Evolutionary conservation across 2,888 invertebrate species (phyloP), one percentile per base, ranked within the genome.

Genomic region (Biston stratarius): DNA sequence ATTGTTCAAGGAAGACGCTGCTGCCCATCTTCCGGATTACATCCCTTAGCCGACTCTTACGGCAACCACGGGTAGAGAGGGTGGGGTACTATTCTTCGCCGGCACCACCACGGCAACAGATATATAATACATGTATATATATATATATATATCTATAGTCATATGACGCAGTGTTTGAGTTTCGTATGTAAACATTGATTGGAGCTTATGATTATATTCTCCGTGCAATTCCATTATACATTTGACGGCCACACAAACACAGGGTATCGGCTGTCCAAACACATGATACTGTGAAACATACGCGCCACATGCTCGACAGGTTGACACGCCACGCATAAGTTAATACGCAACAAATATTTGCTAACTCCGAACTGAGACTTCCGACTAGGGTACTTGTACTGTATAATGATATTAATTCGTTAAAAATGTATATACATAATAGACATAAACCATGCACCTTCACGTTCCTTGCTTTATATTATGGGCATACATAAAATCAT

Each of bases 261-360:
- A 62, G 53, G 67, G 71, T 66, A 69, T 60, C 69, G 70, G 64
- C 76, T 76, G 78, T 79, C 70, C 73, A 82, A 83, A 83, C 77
- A 82, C 79, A 76, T 78, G 73, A 73, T 74, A 73, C 66, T 71
- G 72, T 79, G 76, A 49, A 49, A 40, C 49, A 42, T 75, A 75
- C 74, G 74, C 73, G 57, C 55, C 67, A 66, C 70, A 61, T 65
- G 67, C 67, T 59, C 60, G 67, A 71, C 62, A 70, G 71, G 61
- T 67, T 64, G 61, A 58, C 64, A 68, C 65, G 69, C 77, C 79
- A 84, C 84, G 83, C 83, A 81, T 71, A 76, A 74, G 83, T 83
- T 85, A 87, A 89, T 38, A 38, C 24, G 36, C 79, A 40, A 61
- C 76, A 74, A 76, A 80, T 79, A 67, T 72, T 72, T 72, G 67